phyloP scores from a whole-genome alignment of 2,113 vertebrate genomes.

The Pipra filicauda region DNA sequence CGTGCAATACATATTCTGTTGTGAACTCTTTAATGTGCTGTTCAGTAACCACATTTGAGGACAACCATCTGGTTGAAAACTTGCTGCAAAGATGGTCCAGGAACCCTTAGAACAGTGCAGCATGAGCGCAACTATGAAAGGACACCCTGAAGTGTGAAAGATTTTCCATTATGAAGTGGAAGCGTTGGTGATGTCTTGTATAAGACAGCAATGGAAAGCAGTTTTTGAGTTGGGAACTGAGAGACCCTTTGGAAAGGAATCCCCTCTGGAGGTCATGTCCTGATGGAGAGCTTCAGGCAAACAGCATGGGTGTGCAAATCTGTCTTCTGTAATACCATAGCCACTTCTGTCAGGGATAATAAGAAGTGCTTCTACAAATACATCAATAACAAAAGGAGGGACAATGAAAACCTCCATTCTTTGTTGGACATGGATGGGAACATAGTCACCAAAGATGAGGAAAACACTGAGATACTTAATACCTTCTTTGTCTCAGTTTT shows the following conservation, averaged over 20 bases:
- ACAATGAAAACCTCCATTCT: too few species aligned
- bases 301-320: background rate
- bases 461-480: too few species aligned
- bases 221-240: background rate
- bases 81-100: background rate
- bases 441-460: too few species aligned
- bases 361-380: too few species aligned
- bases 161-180: background rate
- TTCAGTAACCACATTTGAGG: background rate
- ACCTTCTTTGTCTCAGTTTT: too few species aligned
- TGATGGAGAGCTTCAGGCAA: background rate
- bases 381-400: too few species aligned
- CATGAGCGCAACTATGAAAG: background rate
- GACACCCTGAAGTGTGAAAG: accelerated
- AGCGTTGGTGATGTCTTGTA: background rate
- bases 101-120: background rate
- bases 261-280: background rate
- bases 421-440: too few species aligned
- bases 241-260: background rate
- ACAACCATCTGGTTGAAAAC: background rate
- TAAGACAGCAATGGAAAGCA: background rate
- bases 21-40: background rate
- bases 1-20: background rate
- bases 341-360: too few species aligned
- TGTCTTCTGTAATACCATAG: background rate